A percentile compares a stretch with the other conserved stretches of the same genome.
Conservation (phyloP, 2,888 invertebrate species). For the Tipula vernalis region DNA sequence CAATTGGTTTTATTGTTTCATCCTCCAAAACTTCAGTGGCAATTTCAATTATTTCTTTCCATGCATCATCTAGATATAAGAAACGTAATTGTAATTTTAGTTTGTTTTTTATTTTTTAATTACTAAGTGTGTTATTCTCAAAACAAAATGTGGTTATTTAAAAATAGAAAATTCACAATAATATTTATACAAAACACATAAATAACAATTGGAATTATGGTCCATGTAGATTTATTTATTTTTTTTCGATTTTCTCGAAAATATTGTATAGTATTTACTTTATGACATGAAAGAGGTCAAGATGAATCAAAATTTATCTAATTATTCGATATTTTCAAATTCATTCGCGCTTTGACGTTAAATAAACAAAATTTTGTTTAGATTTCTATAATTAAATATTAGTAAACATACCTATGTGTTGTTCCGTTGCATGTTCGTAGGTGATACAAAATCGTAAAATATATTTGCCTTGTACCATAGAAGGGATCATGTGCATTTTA, state of each 20-base stretch:
- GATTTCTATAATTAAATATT: background rate
- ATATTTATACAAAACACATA: background rate
- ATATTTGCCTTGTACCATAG: constrained; percentile 61
- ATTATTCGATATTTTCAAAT: background rate
- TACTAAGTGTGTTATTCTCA: background rate
- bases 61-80: constrained; percentile 44
- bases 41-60: constrained; percentile 46
- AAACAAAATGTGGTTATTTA: background rate
- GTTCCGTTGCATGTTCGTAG: constrained; percentile 60
- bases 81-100: background rate
- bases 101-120: background rate
- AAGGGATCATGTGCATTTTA: constrained; percentile 76
- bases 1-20: constrained; percentile 21
- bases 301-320: constrained; percentile 7
- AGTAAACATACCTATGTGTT: constrained; percentile 43
- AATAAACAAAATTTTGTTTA: background rate
- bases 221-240: background rate
- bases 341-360: background rate
- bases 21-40: constrained; percentile 44
- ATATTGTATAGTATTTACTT: background rate
- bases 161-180: background rate
- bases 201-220: background rate
- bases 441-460: constrained; percentile 71
- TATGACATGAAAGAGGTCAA: background rate
- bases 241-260: background rate